phyloP scores from a whole-genome alignment of 2,113 vertebrate genomes.

The Nicator chloris region DNA sequence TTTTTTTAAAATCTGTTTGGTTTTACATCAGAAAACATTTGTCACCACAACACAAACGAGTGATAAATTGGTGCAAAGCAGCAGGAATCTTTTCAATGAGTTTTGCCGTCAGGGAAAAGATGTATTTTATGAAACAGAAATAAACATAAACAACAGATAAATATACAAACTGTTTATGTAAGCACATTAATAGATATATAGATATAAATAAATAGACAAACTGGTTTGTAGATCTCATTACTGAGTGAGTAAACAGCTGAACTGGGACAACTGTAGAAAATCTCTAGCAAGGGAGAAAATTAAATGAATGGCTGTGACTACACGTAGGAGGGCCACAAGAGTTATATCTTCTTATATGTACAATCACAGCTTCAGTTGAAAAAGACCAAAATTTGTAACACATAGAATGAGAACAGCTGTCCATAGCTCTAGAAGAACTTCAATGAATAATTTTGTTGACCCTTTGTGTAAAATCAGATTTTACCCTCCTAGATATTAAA shows the following conservation, averaged over 20 bases:
- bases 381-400: background rate
- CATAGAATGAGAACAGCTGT: background rate
- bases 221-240: background rate
- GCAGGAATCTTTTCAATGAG: background rate
- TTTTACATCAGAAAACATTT: background rate
- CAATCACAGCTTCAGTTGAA: background rate
- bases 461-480: background rate
- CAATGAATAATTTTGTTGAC: background rate
- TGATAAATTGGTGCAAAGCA: background rate
- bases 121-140: background rate
- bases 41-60: background rate
- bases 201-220: background rate
- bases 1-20: background rate
- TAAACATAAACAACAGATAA: background rate
- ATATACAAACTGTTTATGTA: background rate
- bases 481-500: background rate
- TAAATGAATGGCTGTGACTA: background rate
- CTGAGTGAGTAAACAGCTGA: background rate
- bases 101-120: background rate
- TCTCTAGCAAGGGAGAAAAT: background rate
- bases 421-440: background rate
- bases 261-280: background rate
- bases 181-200: background rate
- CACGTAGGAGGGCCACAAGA: background rate
- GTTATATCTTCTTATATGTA: background rate